A percentile compares a stretch with the other conserved stretches of the same genome.
phyloP scores from a whole-genome alignment of 1,140 invertebrate genomes.

The Sogatella furcifera region DNA sequence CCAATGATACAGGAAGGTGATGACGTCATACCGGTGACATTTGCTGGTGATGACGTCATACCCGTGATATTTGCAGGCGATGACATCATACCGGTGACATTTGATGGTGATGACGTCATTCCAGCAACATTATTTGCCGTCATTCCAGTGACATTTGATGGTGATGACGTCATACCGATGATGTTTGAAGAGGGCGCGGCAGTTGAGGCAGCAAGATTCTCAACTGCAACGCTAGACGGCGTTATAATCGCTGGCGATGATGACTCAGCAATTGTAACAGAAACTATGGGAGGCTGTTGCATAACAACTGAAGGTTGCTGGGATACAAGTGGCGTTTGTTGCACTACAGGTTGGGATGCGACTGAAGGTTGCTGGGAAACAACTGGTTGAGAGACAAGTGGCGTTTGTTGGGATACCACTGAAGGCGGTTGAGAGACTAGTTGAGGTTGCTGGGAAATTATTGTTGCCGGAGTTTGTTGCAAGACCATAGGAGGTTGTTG shows the following conservation, averaged over 20 bases:
- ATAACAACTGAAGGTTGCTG: constrained; percentile 7
- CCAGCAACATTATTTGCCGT: too few species aligned
- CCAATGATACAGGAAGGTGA: too few species aligned
- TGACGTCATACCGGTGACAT: too few species aligned
- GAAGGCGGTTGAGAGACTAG: not conserved
- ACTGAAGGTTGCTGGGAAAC: constrained; percentile 3
- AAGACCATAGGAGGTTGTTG: not conserved
- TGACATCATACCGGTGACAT: too few species aligned
- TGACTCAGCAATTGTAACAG: constrained; percentile 6
- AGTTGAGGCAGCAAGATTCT: too few species aligned
- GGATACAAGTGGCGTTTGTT: constrained; percentile 15
- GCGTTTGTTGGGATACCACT: constrained; percentile 2
- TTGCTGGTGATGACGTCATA: too few species aligned
- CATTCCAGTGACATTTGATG: too few species aligned
- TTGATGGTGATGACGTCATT: too few species aligned
- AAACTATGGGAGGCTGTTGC: constrained; percentile 12
- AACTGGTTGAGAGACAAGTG: constrained; percentile 17
- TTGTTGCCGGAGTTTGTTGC: not conserved
- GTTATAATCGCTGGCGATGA: not conserved
- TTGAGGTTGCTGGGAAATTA: not conserved
- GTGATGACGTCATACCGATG: too few species aligned
- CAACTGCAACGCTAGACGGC: too few species aligned
- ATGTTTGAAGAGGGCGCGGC: too few species aligned
- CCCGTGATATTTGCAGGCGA: too few species aligned
- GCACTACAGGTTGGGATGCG: not conserved